Evolutionary conservation across 1,140 invertebrate species (phyloP), one percentile per base, ranked within the genome.

Genomic region (Drosophila gunungcola): DNA sequence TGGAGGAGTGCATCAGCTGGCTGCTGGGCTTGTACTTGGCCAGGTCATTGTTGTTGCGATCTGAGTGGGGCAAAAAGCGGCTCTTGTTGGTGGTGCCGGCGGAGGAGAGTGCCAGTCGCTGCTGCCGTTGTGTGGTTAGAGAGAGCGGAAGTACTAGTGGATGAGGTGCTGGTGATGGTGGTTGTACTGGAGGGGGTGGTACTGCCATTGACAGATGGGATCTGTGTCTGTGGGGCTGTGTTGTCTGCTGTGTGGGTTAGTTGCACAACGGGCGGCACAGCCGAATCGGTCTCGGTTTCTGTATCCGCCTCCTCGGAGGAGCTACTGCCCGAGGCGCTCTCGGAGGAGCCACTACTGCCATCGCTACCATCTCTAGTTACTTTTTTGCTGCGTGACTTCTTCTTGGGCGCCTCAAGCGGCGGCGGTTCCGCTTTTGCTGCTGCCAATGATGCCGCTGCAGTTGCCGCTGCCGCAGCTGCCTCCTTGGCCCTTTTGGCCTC

Each of bases 351-450:
- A 52, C 67, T 72, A 52, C 67, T 72, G 65, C 58, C 70, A 65
- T 84, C 81, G 52, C 76, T 82, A 80, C 79, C 86, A 46, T 83
- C 80, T 81, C 53, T 91, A 91, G 83, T 91, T 91, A 91, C 90
- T 91, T 91, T 91, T 91, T 89, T 91, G 58, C 56, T 77, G 46
- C 80, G 80, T 56, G 76, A 89, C 61, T 90, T 90, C 62, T 89
- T 89, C 78, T 89, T 90, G 12, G 85, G 85, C 49, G 69, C 80
- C 43, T 90, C 85, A 21, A 21, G 16, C 41, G 52, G 64, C 5
- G 69, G 42, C 7, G 39, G 3, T 32, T 45, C 60, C 16, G 16
- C 46, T 5, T 43, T 29, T 4, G 60, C 32, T 25, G 68, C 27
- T 27, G 62, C 49, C 39, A 55, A 52, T 27, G 52, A 81, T 82